Evolutionary conservation across 2,797 vertebrate genomes (phyloP).

Genomic region (Rhinella marina): DNA sequence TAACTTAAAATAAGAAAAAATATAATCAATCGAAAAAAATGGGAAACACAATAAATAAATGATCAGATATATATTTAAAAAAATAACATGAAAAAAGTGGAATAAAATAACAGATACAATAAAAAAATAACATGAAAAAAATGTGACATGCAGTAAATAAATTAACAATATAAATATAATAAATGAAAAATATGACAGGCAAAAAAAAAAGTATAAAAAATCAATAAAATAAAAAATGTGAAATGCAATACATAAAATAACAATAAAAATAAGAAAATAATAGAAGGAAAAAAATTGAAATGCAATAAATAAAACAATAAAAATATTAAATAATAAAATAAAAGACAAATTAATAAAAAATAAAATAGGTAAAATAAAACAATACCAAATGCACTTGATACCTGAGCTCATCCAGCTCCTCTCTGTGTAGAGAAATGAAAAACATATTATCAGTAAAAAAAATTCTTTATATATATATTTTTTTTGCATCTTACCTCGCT

Average conservation of each 20-base stretch:
- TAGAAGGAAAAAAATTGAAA: background rate
- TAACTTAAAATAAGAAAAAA: background rate
- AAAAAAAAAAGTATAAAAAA: background rate
- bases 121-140: too few species aligned
- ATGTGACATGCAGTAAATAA: too few species aligned
- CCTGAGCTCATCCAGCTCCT: slow-evolving; percentile 67
- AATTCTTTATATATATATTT: background rate
- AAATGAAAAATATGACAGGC: background rate
- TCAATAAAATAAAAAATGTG: background rate
- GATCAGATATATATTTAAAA: background rate
- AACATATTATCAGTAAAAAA: background rate
- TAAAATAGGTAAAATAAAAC: background rate
- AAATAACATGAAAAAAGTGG: background rate
- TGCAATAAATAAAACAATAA: background rate
- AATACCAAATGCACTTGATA: slow-evolving; percentile 23
- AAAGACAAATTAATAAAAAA: background rate
- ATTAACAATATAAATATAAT: background rate
- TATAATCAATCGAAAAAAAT: too few species aligned
- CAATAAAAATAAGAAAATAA: background rate
- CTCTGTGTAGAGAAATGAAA: slow-evolving; percentile 52
- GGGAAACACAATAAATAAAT: too few species aligned
- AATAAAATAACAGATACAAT: too few species aligned
- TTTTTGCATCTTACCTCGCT: background rate
- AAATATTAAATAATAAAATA: background rate
- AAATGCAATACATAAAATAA: background rate